Evolutionary conservation across 2,797 vertebrate genomes (phyloP).

Genomic region (Pseudochromis fuscus): DNA sequence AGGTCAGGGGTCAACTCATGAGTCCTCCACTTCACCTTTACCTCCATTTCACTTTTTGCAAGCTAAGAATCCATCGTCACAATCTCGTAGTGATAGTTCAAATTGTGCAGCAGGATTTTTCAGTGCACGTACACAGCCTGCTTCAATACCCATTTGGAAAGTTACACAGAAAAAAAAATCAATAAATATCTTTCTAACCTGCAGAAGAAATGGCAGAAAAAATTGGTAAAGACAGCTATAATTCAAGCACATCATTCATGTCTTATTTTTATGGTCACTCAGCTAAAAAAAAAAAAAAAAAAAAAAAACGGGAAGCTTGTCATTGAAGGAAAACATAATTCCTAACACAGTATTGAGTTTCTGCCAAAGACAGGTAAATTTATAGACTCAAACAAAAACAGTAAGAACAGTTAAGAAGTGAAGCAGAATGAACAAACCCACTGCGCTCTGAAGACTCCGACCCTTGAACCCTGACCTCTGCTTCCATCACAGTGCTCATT

Average conservation of each 20-base stretch:
- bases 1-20: constrained; percentile 77
- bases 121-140: constrained; percentile 13
- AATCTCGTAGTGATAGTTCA: constrained; percentile 15
- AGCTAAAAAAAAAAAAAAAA: constrained; percentile 43
- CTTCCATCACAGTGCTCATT: too few species aligned
- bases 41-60: constrained; percentile 6
- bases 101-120: constrained; percentile 2
- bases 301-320: constrained; percentile 59
- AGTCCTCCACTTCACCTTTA: constrained; percentile 58
- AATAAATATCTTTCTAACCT: constrained; percentile 59
- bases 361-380: constrained; percentile 55
- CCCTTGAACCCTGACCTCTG: constrained; percentile 80
- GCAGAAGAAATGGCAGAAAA: constrained; percentile 55
- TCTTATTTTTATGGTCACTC: constrained; percentile 66
- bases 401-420: constrained; percentile 67
- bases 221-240: constrained; percentile 49
- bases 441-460: constrained; percentile 66
- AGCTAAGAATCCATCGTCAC: not conserved
- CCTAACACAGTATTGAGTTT: constrained; percentile 57
- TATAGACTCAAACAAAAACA: constrained; percentile 67
- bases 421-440: constrained; percentile 62
- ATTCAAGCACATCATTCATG: constrained; percentile 51
- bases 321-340: constrained; percentile 38
- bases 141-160: constrained; percentile 42
- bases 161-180: constrained; percentile 45